phyloP scores from a whole-genome alignment of 1,140 invertebrate genomes.

The Homarus americanus region DNA sequence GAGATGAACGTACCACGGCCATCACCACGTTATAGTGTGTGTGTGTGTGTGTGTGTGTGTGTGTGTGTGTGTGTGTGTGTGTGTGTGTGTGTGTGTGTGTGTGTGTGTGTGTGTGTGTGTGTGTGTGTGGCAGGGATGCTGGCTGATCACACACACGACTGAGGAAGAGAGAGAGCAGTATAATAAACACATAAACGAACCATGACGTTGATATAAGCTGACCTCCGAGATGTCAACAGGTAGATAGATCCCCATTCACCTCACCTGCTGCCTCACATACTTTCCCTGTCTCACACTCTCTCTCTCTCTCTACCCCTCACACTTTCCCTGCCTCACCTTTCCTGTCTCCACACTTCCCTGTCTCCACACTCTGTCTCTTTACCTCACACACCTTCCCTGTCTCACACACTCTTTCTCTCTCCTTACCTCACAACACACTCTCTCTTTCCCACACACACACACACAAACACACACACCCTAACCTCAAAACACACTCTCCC shows the following conservation, averaged over 20 bases:
- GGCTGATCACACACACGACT: not conserved
- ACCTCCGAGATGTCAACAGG: not conserved
- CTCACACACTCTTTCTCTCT: not conserved
- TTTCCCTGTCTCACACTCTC: not conserved
- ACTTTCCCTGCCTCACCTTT: not conserved
- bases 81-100: conserved; percentile 10
- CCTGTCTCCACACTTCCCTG: not conserved
- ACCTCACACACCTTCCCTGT: not conserved
- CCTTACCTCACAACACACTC: not conserved
- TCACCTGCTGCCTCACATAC: not conserved
- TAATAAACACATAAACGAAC: not conserved
- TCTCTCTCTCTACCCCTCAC: not conserved
- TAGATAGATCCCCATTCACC: not conserved
- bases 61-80: conserved; percentile 10
- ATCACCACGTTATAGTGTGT: too few relatives aligned
- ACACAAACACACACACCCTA: too few relatives aligned
- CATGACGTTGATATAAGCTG: not conserved
- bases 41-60: not conserved
- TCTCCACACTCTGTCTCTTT: not conserved
- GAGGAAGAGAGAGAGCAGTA: not conserved
- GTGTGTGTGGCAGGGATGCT: not conserved
- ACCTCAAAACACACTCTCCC: too few relatives aligned
- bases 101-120: conserved; percentile 3
- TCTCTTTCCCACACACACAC: not conserved
- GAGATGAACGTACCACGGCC: too few relatives aligned